These are phyloP conservation scores for Microchirus variegatus DNA, from an alignment of 2,797 vertebrate species.

Conservation along the genomic window DNA sequence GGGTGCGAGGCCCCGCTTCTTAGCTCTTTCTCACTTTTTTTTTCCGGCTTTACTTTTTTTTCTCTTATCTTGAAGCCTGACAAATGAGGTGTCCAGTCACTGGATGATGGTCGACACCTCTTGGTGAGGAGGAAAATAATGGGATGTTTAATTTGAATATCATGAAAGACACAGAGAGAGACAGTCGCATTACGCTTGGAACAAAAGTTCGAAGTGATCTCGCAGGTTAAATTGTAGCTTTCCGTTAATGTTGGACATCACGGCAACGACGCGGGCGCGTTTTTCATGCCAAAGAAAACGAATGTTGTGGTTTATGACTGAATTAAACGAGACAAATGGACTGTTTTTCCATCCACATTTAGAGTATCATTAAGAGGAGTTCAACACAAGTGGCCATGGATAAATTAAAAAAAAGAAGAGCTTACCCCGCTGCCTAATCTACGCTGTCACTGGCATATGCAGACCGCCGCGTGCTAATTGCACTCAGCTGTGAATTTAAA, in stretches of 20 bases:
- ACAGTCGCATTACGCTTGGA: slow-evolving; percentile 22
- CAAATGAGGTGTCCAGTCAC: slow-evolving; percentile 63
- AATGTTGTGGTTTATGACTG: slow-evolving; percentile 86
- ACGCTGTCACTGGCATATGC: slow-evolving; percentile 90
- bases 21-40: slow-evolving; percentile 36
- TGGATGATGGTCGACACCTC: slow-evolving; percentile 43
- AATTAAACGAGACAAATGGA: slow-evolving; percentile 92
- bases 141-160: slow-evolving; percentile 28
- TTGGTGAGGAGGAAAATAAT: slow-evolving; percentile 60
- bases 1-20: slow-evolving; percentile 61
- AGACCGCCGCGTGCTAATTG: slow-evolving; percentile 94
- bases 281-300: background rate
- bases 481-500: slow-evolving; percentile 96
- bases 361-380: slow-evolving; percentile 92
- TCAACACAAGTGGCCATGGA: slow-evolving; percentile 90
- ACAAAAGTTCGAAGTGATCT: slow-evolving; percentile 32
- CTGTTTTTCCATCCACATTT: slow-evolving; percentile 96
- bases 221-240: background rate
- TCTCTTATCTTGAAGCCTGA: slow-evolving; percentile 40
- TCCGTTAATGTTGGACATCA: no score
- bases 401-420: slow-evolving; percentile 78
- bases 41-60: slow-evolving; percentile 37
- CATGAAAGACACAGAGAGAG: slow-evolving; percentile 31
- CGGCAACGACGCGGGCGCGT: no score
- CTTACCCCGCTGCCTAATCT: slow-evolving; percentile 87